Percentiles rank a stretch among this genome's conserved stretches.
phyloP scores from a whole-genome alignment of 2,113 vertebrate species.

The Syngnathus typhle region DNA sequence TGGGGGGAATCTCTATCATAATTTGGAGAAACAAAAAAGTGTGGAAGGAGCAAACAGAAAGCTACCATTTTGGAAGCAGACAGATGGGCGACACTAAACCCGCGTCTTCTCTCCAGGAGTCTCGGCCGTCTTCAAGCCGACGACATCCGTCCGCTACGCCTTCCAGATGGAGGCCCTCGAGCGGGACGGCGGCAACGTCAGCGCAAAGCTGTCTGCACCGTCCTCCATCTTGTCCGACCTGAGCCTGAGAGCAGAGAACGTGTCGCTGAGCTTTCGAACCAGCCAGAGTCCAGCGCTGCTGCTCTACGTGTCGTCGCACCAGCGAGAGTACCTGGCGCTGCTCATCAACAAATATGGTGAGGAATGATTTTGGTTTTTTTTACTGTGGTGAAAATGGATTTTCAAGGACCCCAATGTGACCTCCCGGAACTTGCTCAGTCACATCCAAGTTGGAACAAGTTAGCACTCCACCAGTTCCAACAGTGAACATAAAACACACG shows the following conservation, averaged over 20 bases:
- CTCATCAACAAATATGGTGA: slow-evolving; percentile 84
- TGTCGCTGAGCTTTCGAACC: slow-evolving; percentile 83
- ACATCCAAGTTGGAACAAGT: too few relatives aligned
- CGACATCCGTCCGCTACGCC: slow-evolving; percentile 78
- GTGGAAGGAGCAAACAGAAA: too few relatives aligned
- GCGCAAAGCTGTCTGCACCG: slow-evolving; percentile 54
- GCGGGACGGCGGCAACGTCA: slow-evolving; percentile 75
- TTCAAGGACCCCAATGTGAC: too few relatives aligned
- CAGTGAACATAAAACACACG: too few relatives aligned
- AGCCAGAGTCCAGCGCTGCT: slow-evolving; percentile 77
- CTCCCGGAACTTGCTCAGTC: too few relatives aligned
- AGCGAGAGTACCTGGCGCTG: slow-evolving; percentile 80
- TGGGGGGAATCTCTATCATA: too few relatives aligned
- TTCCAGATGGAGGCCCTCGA: slow-evolving; percentile 81
- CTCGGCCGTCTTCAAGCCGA: slow-evolving; percentile 81
- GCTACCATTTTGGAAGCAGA: too few relatives aligned
- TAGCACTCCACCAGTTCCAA: too few relatives aligned
- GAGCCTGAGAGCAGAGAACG: slow-evolving; percentile 73
- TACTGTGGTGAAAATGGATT: too few relatives aligned
- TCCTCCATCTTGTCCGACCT: slow-evolving; percentile 81
- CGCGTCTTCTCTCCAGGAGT: slow-evolving; percentile 73
- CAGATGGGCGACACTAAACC: background rate
- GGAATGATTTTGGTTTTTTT: slow-evolving; percentile 33
- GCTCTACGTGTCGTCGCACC: slow-evolving; percentile 78
- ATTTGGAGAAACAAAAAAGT: too few relatives aligned